phyloP scores from a whole-genome alignment of 2,797 vertebrate species.

The Aeoliscus strigatus region DNA sequence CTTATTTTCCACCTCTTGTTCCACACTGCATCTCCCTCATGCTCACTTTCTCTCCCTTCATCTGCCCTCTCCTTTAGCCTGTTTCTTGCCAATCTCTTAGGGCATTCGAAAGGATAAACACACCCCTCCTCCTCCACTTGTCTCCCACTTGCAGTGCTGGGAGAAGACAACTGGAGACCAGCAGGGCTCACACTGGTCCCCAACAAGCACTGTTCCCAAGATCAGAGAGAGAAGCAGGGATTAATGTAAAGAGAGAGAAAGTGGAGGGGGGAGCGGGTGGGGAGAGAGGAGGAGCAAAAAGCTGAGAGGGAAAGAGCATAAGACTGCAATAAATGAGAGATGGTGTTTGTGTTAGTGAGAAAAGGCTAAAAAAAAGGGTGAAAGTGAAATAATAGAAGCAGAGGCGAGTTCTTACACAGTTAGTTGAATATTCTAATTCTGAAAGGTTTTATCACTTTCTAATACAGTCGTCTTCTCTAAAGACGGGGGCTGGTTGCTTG shows the following conservation, averaged over 20 bases:
- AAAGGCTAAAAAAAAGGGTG: conserved; percentile 23
- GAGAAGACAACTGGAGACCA: conserved; percentile 48
- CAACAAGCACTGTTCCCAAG: conserved; percentile 48
- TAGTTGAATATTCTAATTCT: too few species aligned
- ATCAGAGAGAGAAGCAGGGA: conserved; percentile 60
- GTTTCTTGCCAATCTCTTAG: conserved; percentile 17
- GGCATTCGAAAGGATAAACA: conserved; percentile 38
- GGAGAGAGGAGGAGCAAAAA: conserved; percentile 63
- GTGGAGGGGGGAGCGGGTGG: conserved; percentile 27
- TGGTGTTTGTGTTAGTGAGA: conserved; percentile 22
- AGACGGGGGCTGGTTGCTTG: too few species aligned
- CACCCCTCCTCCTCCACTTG: conserved; percentile 13
- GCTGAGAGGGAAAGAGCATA: conserved; percentile 44
- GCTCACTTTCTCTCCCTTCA: conserved; percentile 25
- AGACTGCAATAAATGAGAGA: conserved; percentile 43
- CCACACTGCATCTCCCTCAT: conserved; percentile 24
- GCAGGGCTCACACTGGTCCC: conserved; percentile 52
- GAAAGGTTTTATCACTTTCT: too few species aligned
- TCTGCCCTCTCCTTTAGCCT: too few species aligned
- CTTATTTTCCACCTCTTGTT: conserved; percentile 25
- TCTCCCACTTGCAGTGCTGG: conserved; percentile 33
- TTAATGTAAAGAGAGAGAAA: conserved; percentile 51
- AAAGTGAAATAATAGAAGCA: conserved; percentile 39
- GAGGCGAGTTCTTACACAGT: conserved; percentile 4
- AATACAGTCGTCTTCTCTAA: too few species aligned